phyloP scores from a whole-genome alignment of 1,140 invertebrate genomes.

The Kradibia gibbosae region DNA sequence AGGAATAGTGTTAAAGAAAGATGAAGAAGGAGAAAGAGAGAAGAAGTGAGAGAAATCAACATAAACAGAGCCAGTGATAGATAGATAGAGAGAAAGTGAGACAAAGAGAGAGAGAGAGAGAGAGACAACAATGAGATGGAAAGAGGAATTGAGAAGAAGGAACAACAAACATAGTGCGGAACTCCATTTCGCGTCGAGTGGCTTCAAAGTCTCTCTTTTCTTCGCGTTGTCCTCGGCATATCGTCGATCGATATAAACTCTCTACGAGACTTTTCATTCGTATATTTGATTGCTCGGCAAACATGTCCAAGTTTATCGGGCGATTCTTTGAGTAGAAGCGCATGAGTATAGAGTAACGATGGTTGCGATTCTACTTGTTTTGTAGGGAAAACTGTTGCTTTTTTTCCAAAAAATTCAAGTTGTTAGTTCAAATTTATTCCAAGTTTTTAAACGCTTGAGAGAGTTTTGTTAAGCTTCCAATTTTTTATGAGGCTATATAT shows the following conservation, averaged over 20 bases:
- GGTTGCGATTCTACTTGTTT: neutral
- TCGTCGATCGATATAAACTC: slow-evolving; percentile 38
- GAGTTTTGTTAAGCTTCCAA: neutral
- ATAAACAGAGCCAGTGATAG: too few relatives aligned
- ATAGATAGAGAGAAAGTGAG: neutral
- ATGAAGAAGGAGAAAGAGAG: slow-evolving; percentile 28
- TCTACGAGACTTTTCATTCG: slow-evolving; percentile 69
- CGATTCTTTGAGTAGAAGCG: slow-evolving; percentile 44
- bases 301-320: slow-evolving; percentile 70
- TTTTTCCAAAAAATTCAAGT: neutral
- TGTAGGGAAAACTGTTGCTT: neutral
- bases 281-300: slow-evolving; percentile 72
- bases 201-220: slow-evolving; percentile 57
- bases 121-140: slow-evolving; percentile 62
- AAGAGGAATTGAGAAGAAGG: slow-evolving; percentile 54
- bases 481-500: neutral
- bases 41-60: too few relatives aligned
- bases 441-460: neutral
- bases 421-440: neutral
- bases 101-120: slow-evolving; percentile 32
- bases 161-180: slow-evolving; percentile 66
- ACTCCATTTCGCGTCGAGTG: slow-evolving; percentile 61
- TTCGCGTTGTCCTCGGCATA: slow-evolving; percentile 36
- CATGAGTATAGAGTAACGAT: neutral
- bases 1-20: neutral